Evolutionary conservation across 2,113 vertebrate species (phyloP), one percentile per base, ranked within the genome.

Genomic region (Dunckerocampus dactyliophorus): DNA sequence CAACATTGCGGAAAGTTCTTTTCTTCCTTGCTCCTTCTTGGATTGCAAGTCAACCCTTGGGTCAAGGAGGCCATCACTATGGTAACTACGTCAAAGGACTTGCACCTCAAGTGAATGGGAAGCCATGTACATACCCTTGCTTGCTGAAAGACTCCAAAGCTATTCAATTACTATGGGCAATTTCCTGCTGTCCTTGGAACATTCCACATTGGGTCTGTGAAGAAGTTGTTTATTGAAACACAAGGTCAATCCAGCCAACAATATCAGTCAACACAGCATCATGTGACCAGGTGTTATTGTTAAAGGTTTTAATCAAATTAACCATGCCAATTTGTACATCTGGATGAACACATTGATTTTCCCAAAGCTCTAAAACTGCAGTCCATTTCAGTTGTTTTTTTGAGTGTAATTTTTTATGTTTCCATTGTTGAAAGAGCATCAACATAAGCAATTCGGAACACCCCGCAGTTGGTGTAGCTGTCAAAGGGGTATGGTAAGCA

Each of bases 41-140:
- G 88, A 83, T 81, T 69, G 69, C 57, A 77, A 76, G 75, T 89
- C 72, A 85, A 76, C 78, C 83, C 28, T 5, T 16, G 57, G 81
- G 82, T 90, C 84, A 86, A 86, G 85, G 81, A 88, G 69, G 72
- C 72, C 74, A 89, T 89, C 75, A 76, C 82, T 86, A 88, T 90
- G 84, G 85, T 83, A 84, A 88, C 89, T 59, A 67, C 48, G 64
- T 83, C 72, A 84, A 86, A 76, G 68, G 71, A 75, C 61, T 67
- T 37, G 71, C 65, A 65, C 63, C 64, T 68, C 53, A 78, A 64
- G 31, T 70, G 67, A 82, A 84, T 62, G 56, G 65, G 68, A 74
- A 75, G 65, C 37, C 6, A 71, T 55, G 68, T 74, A 75, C 64
- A 61, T 71, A 53, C 6, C 47, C 12, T 34, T 53, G 71, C 63